Evolutionary conservation across 2,113 vertebrate genomes (phyloP), one percentile per base, ranked within the genome.

Genomic region (Eleginops maclovinus): DNA sequence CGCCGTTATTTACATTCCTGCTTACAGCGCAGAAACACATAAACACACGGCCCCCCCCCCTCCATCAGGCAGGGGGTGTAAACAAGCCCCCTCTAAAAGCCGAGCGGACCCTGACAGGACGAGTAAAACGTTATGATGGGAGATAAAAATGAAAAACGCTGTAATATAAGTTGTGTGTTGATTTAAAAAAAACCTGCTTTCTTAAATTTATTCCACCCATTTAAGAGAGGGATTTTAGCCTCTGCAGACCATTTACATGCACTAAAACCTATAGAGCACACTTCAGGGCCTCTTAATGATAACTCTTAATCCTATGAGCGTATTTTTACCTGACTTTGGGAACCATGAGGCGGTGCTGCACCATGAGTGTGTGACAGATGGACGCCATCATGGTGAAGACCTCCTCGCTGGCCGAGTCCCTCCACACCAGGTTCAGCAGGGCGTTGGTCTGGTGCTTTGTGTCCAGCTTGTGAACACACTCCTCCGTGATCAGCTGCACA

Each of bases 271-370:
- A n/a, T n/a, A n/a, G n/a, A n/a, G 31, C 5, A 31, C 31, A 31
- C 4, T 7, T n/a, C n/a, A 31, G 0, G 31, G 31, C 31, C 6
- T 8, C 1, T 36, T 36, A 36, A 36, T 36, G 8, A 36, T 36
- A 8, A 7, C 31, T 36, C 31, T 36, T 36, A 1, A 1, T 8
- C 31, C 31, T 36, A 7, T 36, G 31, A 6, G 31, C 16, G 31
- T 28, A 2, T 55, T 88, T 93, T 93, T 91, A 94, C 98, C 98
- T 98, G 95, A 98, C 98, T 96, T 95, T 97, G 53, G 98, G 98
- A 91, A 99, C 98, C 96, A 98, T 96, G 94, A 99, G 96, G 71
- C 97, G 97, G 86, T 99, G 98, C 88, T 99, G 97, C 58, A 98
- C 98, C 98, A 99, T 99, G 3, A 99, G 93, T 0, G 97, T 98